Conservation (phyloP, 2,113 vertebrate species). For the human (Homo sapiens) region GRCh38 chr7:19958001-19958500, state of each 20-base stretch:
- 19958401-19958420: neutral
- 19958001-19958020: neutral
- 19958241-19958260: neutral
- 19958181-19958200: neutral
- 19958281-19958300: constrained; percentile 11
- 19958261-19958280: neutral
- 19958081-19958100: neutral
- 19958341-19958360: neutral
- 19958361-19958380: neutral
- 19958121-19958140: neutral
- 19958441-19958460: neutral
- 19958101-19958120: neutral
- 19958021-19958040: neutral
- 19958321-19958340: neutral
- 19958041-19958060: neutral
- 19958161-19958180: neutral
- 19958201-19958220: neutral
- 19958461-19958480: neutral
- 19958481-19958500: neutral
- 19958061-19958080: neutral
- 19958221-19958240: neutral
- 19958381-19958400: neutral
- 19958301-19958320: neutral
- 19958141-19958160: neutral
- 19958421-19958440: neutral